Base-by-base conservation (phyloP, 2,113 vertebrate species). In the Cranoglanis bouderius region DNA sequence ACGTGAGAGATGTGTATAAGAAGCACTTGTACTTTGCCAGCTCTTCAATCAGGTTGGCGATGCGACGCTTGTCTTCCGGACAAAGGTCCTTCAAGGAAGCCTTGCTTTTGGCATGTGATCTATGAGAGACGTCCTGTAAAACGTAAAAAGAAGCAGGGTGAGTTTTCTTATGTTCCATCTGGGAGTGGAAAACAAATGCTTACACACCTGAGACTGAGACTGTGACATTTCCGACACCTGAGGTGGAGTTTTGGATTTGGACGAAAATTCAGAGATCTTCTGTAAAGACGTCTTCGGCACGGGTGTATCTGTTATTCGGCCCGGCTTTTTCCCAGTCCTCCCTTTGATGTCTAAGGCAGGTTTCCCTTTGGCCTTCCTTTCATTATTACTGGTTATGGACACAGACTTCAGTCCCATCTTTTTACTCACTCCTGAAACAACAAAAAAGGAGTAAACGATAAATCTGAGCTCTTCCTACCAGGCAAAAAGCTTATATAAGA, bases 41-140 rank as follows among this genome's bases (percentile, higher is more conserved):
- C 94, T 99, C 98, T 95, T 98, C 97, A 91, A 99, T 97, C 93
- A 99, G 97, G 92, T 97, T 98, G 74, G 98, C 98, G 93, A 99
- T 99, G 89, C 98, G 96, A 81, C 96, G 97, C 93, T 99, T 99
- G 94, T 99, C 98, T 94, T 99, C 98, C 65, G 97, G 96, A 94
- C 98, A 99, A 92, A 99, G 97, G 94, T 99, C 98, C 91, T 98
- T 99, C 91, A 99, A 91, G 90, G 96, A 97, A 88, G 96, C 95
- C 91, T 93, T 92, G 82, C 95, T 97, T 89, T 94, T 97, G 82
- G 90, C 90, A 90, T 92, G 93, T 90, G 77, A 90, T 43, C 29
- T 90, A 55, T 94, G 94, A 90, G 90, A 94, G 87, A 94, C 82
- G 57, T 92, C 91, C 98, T 98, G 93, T 8, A 61, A 32, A 88